Conservation (phyloP, 2,888 invertebrate species). For the Lochmaea capreae region DNA sequence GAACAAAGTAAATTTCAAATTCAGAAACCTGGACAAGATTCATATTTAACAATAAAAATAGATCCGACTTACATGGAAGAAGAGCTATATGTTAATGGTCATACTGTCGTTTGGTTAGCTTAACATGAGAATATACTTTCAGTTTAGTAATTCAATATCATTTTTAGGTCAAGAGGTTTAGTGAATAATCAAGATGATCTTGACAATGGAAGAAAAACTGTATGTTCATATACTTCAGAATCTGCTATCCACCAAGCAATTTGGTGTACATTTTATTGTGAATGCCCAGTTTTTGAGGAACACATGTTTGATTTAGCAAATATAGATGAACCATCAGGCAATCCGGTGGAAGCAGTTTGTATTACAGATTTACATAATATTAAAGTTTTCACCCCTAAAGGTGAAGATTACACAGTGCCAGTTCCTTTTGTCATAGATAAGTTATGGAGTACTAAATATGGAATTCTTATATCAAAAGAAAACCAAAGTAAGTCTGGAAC, state of each 20-base stretch:
- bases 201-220: constrained; percentile 69
- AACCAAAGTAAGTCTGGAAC: constrained; percentile 58
- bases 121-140: neutral
- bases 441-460: constrained; percentile 88
- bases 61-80: constrained; percentile 74
- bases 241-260: constrained; percentile 84
- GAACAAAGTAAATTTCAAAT: constrained; percentile 43
- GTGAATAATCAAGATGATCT: constrained; percentile 67
- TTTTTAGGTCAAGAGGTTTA: constrained; percentile 69
- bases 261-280: constrained; percentile 76
- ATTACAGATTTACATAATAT: constrained; percentile 81
- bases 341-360: constrained; percentile 75
- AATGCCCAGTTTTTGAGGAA: constrained; percentile 68
- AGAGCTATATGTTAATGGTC: constrained; percentile 87
- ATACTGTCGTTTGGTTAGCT: constrained; percentile 80
- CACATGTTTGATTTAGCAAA: constrained; percentile 60
- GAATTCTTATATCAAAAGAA: constrained; percentile 84
- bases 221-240: constrained; percentile 84
- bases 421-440: constrained; percentile 84
- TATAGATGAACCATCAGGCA: constrained; percentile 62
- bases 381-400: constrained; percentile 81
- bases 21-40: constrained; percentile 26
- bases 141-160: neutral
- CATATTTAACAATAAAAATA: constrained; percentile 42
- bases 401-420: constrained; percentile 85